Evolutionary conservation across 2,113 vertebrate species (phyloP), one percentile per base, ranked within the genome.

Genomic region (Donacobius atricapilla): DNA sequence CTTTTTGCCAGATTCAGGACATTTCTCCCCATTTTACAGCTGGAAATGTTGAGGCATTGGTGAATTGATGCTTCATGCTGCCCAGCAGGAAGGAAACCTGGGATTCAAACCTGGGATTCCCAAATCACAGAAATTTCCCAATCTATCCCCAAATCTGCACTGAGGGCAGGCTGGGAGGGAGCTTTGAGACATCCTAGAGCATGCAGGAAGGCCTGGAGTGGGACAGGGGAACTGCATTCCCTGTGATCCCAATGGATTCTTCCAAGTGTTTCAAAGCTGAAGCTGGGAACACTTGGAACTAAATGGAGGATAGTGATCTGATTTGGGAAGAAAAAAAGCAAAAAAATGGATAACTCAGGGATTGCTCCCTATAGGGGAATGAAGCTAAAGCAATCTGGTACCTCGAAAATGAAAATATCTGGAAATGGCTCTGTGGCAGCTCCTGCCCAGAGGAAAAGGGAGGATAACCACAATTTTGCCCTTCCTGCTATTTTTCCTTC

Each of bases 171-270:
- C 24, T 40, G 56, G 30, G 20, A 35, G 9, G 9, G 35, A 66
- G 21, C 21, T 22, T 3, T 48, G 15, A 18, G 31, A 13, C 23
- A 16, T 2, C 8, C 2, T 3, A 2, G 47, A 23, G 64, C 0
- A 0, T 5, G 33, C 8, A 8, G 73, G n/a, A 70, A 61, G 8
- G 53, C 24, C 13, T 3, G 2, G 54, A 50, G 39, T 21, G 48
- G 11, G 35, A 24, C 20, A 18, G 1, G 4, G 60, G 40, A 71
- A 16, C 33, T 45, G 13, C 37, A 7, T 24, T 33, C 63, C 6
- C 42, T 71, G 1, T 11, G 28, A 61, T 21, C 57, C 39, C 37
- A 48, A 24, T 28, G 78, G 56, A 87, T 78, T 78, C 70, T 65
- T 85, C 23, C 23, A 25, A 42, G 53, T 3, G 19, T 40, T 63